phyloP scores from a whole-genome alignment of 2,113 vertebrate species.

The Copsychus sechellarum region DNA sequence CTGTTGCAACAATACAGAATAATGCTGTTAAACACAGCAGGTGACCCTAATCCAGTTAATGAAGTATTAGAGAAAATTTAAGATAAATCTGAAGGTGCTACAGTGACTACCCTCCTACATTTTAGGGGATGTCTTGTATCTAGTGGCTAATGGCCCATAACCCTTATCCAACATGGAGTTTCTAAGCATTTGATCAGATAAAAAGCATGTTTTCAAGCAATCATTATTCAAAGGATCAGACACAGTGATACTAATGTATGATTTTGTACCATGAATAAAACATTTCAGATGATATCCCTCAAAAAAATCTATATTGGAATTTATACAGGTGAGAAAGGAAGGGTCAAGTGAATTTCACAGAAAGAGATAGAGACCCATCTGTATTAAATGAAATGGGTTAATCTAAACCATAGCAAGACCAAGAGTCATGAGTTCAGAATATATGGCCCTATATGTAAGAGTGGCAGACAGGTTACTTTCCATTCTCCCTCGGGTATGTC shows the following conservation, averaged over 20 bases:
- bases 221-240: conserved; percentile 58
- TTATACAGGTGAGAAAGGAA: conserved; percentile 29
- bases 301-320: conserved; percentile 59
- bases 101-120: background rate
- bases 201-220: conserved; percentile 40
- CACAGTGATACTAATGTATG: conserved; percentile 34
- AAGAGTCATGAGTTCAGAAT: background rate
- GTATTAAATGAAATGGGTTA: conserved; percentile 19
- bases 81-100: conserved; percentile 12
- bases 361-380: background rate
- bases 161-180: background rate
- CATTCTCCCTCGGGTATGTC: background rate
- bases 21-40: background rate
- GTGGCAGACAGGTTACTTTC: background rate
- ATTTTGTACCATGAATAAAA: conserved; percentile 66
- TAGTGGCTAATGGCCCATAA: conserved; percentile 3
- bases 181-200: conserved; percentile 29
- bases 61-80: background rate
- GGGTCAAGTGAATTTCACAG: conserved; percentile 30
- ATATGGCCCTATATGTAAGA: background rate
- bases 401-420: background rate
- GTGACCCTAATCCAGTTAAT: background rate
- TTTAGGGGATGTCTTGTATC: background rate
- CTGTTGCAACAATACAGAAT: background rate
- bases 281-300: conserved; percentile 36